A percentile compares a stretch with the other conserved stretches of the same genome.
Evolutionary conservation across 2,113 vertebrate species (phyloP).

Genomic region (Plecturocebus donacophilus): DNA sequence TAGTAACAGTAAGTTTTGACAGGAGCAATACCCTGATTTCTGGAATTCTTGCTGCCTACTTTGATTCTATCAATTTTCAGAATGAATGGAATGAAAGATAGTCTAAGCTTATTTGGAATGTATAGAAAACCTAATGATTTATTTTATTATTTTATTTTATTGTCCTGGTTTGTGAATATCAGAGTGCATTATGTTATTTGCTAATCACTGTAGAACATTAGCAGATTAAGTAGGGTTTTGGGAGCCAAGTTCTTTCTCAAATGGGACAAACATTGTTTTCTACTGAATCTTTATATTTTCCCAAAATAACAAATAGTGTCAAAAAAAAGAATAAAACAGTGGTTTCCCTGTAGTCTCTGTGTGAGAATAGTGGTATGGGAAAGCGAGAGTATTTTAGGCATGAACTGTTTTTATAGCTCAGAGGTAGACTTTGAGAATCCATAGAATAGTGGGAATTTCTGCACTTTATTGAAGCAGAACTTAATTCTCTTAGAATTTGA

Average conservation of each 20-base stretch:
- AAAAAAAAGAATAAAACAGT: background rate
- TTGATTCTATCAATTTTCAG: background rate
- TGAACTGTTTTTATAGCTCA: background rate
- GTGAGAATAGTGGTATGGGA: background rate
- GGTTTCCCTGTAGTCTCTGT: background rate
- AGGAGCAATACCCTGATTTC: background rate
- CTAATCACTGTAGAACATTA: background rate
- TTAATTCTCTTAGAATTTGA: background rate
- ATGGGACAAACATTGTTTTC: background rate
- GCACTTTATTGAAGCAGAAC: background rate
- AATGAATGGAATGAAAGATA: background rate
- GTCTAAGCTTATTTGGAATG: background rate
- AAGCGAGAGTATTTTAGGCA: background rate
- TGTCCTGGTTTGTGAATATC: background rate
- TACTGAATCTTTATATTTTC: background rate
- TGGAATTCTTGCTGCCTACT: background rate
- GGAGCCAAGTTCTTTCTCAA: background rate
- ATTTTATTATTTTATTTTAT: background rate
- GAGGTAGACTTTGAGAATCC: background rate
- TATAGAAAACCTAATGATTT: background rate
- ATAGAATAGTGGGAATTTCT: background rate
- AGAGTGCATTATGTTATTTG: background rate
- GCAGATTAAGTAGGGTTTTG: background rate
- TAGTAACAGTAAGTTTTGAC: background rate
- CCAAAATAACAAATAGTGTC: background rate